Evolutionary conservation across 2,888 invertebrate genomes (phyloP).

Genomic region (Saturnia japonica): DNA sequence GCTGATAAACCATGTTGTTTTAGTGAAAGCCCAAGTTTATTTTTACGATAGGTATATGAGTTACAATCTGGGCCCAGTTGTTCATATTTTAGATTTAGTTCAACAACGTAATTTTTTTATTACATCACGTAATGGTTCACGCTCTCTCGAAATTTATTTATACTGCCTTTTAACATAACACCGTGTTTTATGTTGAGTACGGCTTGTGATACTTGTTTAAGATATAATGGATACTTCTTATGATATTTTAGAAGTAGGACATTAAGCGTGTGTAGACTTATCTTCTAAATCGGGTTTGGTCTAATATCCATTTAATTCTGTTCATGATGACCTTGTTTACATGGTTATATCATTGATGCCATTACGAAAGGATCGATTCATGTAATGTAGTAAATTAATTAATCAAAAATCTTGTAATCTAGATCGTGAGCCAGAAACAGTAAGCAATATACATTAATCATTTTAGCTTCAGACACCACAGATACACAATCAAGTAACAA

Average conservation of each 20-base stretch:
- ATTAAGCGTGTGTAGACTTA: background rate
- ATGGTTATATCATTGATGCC: conserved; percentile 22
- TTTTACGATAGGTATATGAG: conserved; percentile 34
- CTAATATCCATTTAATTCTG: conserved; percentile 8
- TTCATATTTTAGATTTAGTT: conserved; percentile 33
- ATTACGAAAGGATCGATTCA: conserved; percentile 21
- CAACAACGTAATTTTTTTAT: conserved; percentile 49
- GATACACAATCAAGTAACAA: conserved; percentile 18
- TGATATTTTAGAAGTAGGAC: background rate
- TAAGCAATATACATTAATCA: conserved; percentile 22
- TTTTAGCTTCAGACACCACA: conserved; percentile 11
- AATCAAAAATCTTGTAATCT: conserved; percentile 20
- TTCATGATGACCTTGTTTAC: conserved; percentile 23
- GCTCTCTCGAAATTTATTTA: conserved; percentile 36
- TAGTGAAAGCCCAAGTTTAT: conserved; percentile 35
- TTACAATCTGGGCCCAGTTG: conserved; percentile 36
- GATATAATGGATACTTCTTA: background rate
- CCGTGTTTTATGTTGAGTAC: background rate
- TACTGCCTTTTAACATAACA: conserved; percentile 27
- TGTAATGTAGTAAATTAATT: conserved; percentile 23
- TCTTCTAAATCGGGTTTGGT: background rate
- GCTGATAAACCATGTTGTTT: conserved; percentile 12
- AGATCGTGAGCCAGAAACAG: conserved; percentile 22
- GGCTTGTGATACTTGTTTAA: conserved; percentile 5
- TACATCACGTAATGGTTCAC: conserved; percentile 45